Percentiles rank a stretch among this genome's conserved stretches.
These are phyloP conservation scores for Ammospiza nelsoni DNA, from an alignment of 2,113 vertebrate genomes.

Conservation along the genomic window DNA sequence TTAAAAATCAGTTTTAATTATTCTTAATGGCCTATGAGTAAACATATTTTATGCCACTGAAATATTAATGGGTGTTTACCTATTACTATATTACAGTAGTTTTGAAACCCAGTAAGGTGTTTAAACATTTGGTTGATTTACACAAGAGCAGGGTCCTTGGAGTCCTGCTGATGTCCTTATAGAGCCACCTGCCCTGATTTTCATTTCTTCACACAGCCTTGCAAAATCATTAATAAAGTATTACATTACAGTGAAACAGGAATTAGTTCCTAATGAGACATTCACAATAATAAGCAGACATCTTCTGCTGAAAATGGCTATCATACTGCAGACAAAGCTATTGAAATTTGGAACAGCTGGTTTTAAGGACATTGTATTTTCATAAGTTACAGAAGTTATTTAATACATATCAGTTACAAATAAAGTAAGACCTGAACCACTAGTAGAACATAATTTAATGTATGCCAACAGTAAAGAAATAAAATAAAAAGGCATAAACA, in stretches of 20 bases:
- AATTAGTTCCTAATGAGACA: neutral
- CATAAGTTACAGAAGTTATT: neutral
- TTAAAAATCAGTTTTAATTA: neutral
- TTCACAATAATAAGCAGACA: neutral
- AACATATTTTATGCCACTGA: neutral
- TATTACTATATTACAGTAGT: neutral
- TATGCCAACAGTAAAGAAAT: neutral
- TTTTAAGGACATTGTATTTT: neutral
- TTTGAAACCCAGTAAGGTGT: neutral
- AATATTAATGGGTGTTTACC: neutral
- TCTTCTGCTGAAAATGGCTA: neutral
- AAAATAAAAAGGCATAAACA: neutral
- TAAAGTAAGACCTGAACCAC: neutral
- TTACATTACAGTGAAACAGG: neutral
- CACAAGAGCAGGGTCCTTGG: neutral
- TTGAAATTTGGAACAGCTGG: neutral
- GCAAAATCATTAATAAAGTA: neutral
- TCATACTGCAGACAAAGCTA: neutral
- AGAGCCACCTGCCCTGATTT: neutral
- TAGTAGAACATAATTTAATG: neutral
- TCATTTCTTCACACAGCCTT: slow-evolving; percentile 8
- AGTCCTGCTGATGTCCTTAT: neutral
- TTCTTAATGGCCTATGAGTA: neutral
- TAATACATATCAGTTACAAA: neutral
- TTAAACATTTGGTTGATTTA: neutral